A percentile compares a stretch with the other conserved stretches of the same genome.
These are phyloP conservation scores for Ernsta delagoae DNA, from an alignment of 2,888 invertebrate genomes.

Conservation along the genomic window DNA sequence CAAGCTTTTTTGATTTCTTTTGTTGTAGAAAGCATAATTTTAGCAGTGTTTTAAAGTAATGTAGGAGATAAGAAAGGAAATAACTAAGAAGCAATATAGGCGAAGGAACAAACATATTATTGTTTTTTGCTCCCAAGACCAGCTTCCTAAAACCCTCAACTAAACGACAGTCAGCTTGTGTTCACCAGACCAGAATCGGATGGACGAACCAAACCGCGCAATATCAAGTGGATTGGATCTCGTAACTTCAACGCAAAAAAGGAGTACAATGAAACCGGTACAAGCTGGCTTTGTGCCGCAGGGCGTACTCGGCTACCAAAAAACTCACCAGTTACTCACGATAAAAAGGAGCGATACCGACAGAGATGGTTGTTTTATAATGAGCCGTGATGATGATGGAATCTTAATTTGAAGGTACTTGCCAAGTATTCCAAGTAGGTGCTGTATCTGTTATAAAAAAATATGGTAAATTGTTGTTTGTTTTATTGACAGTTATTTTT, in stretches of 20 bases:
- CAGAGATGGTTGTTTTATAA: conserved; percentile 1
- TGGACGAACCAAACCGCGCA: not conserved
- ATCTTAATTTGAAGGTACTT: not conserved
- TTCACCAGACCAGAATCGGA: conserved; percentile 4
- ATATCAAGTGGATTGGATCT: conserved; percentile 3
- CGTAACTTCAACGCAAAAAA: conserved; percentile 7
- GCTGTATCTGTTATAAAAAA: too few species aligned
- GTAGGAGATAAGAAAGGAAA: too few species aligned
- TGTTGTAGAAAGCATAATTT: too few species aligned
- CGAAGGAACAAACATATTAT: too few species aligned
- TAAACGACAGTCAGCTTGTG: not conserved
- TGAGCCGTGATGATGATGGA: not conserved
- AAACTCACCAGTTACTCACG: conserved; percentile 11
- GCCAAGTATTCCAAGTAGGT: not conserved
- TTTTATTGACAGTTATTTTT: too few species aligned
- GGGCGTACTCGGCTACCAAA: conserved; percentile 11
- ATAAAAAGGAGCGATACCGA: not conserved
- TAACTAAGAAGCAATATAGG: too few species aligned
- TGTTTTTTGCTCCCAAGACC: too few species aligned
- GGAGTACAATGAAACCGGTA: conserved; percentile 8
- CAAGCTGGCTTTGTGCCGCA: conserved; percentile 3
- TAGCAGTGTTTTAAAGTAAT: too few species aligned
- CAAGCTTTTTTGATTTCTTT: too few species aligned
- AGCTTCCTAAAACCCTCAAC: not conserved
- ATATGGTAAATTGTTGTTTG: too few species aligned